Base-by-base conservation (phyloP, 1,140 invertebrate genomes). In the Drosophila sturtevanti region DNA sequence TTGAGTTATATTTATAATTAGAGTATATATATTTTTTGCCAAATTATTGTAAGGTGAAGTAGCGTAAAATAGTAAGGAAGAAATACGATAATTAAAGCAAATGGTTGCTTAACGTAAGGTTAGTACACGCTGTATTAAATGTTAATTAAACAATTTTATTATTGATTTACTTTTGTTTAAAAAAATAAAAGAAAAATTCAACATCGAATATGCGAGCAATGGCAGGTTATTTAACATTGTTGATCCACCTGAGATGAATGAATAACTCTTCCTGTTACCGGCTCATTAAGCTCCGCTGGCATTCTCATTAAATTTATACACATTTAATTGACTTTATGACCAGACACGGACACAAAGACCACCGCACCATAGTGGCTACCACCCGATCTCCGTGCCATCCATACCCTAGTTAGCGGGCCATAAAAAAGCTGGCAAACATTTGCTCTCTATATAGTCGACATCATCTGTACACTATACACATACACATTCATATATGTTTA, bases 261-360 rank as follows among this genome's bases (percentile, higher is more conserved):
- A 27, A 54, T 54, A 56, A 34, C 54, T 56, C 54, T 56, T 56
- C 27, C 31, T 34, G 54, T 34, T 56, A 16, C 54, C 6, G 48
- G 44, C 63, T 70, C 77, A 84, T 84, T 82, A 89, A 80, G 72
- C 77, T 52, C 48, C 41, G 59, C 79, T 64, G 71, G 66, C 64
- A 52, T 55, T 48, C 72, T 80, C 80, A 89, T 89, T 89, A 84
- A 89, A 77, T 89, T 84, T 84, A 89, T 89, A 80, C 64, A 78
- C 72, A 70, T 84, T 89, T 89, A 89, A 89, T 89, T 89, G 84
- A 89, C 84, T 89, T 87, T 89, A 87, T 72, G 73, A 63, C 77
- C 80, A 70, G 79, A 63, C 59, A 62, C 52, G 64, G 51, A 68
- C 68, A 60, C 64, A 44, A 35, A 68, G 64, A 44, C 63, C 48